phyloP scores from a whole-genome alignment of 2,113 vertebrate species.

The Podilymbus podiceps region DNA sequence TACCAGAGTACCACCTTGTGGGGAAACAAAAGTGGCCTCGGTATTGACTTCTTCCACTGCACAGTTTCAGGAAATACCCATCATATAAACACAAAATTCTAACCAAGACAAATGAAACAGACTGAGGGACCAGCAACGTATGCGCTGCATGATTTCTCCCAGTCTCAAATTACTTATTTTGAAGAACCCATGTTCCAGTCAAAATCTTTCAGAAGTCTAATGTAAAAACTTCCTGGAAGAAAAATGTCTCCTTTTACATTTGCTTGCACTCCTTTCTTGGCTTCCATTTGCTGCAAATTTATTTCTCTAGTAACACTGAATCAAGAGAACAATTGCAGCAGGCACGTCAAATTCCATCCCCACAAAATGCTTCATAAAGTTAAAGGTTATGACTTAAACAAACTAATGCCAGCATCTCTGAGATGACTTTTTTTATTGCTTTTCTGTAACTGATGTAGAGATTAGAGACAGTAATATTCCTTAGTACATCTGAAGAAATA shows the following conservation, averaged over 20 bases:
- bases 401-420: background rate
- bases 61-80: background rate
- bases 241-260: conserved; percentile 35
- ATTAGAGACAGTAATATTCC: conserved; percentile 26
- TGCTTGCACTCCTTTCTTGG: conserved; percentile 12
- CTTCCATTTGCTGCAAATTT: conserved; percentile 17
- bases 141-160: background rate
- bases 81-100: conserved; percentile 22
- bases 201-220: conserved; percentile 45
- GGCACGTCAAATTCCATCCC: conserved; percentile 19
- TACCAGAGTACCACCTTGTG: conserved; percentile 81
- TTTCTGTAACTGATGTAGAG: conserved; percentile 5
- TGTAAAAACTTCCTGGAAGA: conserved; percentile 19
- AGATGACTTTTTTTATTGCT: background rate
- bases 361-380: conserved; percentile 10
- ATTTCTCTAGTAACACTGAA: background rate
- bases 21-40: conserved; percentile 6
- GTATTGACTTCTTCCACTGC: background rate
- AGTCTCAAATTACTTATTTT: background rate
- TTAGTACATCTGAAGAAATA: conserved; percentile 29
- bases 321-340: conserved; percentile 13
- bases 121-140: background rate
- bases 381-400: conserved; percentile 35
- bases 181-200: conserved; percentile 29
- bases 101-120: conserved; percentile 7